These are phyloP conservation scores for Dipodomys spectabilis DNA, from an alignment of 2,113 vertebrate species.

Conservation along the genomic window DNA sequence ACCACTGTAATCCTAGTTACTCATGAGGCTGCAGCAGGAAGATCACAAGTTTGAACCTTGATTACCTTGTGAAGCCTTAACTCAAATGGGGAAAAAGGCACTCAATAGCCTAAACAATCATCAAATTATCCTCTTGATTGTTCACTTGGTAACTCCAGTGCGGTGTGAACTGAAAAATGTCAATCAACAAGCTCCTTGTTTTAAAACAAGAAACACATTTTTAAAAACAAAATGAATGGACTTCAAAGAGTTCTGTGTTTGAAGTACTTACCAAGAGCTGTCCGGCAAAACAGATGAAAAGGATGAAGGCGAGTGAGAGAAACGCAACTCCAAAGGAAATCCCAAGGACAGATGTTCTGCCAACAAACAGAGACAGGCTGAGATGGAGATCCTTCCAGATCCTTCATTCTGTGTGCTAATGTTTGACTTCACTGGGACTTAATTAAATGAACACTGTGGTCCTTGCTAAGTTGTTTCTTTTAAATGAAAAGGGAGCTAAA, in stretches of 20 bases:
- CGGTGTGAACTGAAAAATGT: background rate
- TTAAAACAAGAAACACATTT: background rate
- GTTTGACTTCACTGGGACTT: background rate
- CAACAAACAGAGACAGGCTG: conserved; percentile 74
- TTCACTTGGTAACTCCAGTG: background rate
- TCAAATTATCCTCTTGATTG: background rate
- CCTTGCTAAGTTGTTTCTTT: background rate
- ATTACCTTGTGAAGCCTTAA: background rate
- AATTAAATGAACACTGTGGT: too few relatives aligned
- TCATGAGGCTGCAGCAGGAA: too few relatives aligned
- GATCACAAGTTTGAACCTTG: background rate
- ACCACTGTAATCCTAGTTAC: background rate
- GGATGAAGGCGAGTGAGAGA: conserved; percentile 93
- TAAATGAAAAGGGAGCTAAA: background rate
- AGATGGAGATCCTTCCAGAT: fast-evolving
- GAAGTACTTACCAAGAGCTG: conserved; percentile 94
- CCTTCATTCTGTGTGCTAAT: too few relatives aligned
- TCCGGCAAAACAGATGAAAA: conserved; percentile 96
- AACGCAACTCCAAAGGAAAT: conserved; percentile 96
- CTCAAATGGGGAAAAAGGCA: background rate
- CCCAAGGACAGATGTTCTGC: conserved; percentile 93
- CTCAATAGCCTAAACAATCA: background rate
- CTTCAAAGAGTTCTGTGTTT: background rate
- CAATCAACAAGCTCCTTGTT: background rate
- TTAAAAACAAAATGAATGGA: background rate